phyloP scores from a whole-genome alignment of 2,113 vertebrate species.

The Labrus mixtus region DNA sequence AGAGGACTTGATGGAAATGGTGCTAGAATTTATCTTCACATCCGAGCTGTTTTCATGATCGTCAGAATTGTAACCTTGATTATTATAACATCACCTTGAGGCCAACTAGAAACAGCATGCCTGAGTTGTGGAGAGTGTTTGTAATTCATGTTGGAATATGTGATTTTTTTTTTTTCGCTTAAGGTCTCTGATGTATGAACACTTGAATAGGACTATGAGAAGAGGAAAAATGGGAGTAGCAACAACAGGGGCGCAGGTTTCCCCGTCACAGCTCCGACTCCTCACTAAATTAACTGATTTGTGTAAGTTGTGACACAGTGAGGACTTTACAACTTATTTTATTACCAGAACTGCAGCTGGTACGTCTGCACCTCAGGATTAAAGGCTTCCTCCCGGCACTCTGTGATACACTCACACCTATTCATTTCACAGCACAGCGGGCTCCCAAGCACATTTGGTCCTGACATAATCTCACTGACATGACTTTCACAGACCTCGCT shows the following conservation, averaged over 20 bases:
- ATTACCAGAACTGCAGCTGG: neutral
- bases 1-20: too few species aligned
- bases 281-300: neutral
- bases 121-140: too few species aligned
- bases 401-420: neutral
- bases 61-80: too few species aligned
- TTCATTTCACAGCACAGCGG: constrained; percentile 17
- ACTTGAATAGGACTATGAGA: too few species aligned
- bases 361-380: constrained; percentile 8
- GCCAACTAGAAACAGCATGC: too few species aligned
- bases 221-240: neutral
- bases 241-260: neutral
- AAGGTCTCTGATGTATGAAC: too few species aligned
- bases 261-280: neutral
- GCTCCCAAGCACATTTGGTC: neutral
- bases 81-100: too few species aligned
- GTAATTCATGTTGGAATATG: too few species aligned
- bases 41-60: too few species aligned
- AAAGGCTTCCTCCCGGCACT: neutral
- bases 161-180: too few species aligned
- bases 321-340: neutral
- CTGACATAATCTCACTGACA: neutral
- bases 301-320: neutral
- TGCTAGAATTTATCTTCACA: too few species aligned
- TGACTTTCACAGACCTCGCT: neutral